phyloP scores from a whole-genome alignment of 2,888 invertebrate genomes.

The Coleophora flavipennella region DNA sequence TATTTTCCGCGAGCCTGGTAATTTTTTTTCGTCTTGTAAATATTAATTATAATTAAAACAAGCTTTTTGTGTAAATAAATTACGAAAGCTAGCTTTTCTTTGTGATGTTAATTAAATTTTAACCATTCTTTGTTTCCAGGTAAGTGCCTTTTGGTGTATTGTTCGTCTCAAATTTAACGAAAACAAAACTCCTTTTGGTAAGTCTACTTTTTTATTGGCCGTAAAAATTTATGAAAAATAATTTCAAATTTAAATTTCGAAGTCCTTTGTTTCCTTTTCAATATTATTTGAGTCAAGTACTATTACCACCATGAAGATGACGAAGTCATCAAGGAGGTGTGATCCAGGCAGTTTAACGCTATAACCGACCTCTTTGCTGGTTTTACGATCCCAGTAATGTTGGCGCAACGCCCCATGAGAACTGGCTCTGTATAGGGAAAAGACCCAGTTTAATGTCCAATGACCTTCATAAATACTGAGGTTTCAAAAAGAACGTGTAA shows the following conservation, averaged over 20 bases:
- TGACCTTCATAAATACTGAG: constrained; percentile 2
- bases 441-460: constrained; percentile 2
- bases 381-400: constrained; percentile 43
- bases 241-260: no score
- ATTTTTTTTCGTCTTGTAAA: constrained; percentile 51
- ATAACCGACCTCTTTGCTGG: constrained; percentile 38
- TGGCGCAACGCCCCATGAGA: constrained; percentile 18
- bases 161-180: constrained; percentile 11
- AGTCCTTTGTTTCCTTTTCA: no score
- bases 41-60: constrained; percentile 68
- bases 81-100: constrained; percentile 43
- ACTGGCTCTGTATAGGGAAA: constrained; percentile 8
- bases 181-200: constrained; percentile 10
- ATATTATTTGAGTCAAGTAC: no score
- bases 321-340: constrained; percentile 13
- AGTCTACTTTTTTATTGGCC: neutral
- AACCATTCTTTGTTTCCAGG: constrained; percentile 51
- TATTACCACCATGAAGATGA: no score
- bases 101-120: constrained; percentile 65
- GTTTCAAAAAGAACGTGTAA: no score
- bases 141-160: constrained; percentile 61
- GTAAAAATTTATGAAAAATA: no score
- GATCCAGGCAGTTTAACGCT: constrained; percentile 38
- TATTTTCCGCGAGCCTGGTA: constrained; percentile 1
- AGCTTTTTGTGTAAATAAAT: constrained; percentile 62